These are phyloP conservation scores for Pantherophis alleghaniensis DNA, from an alignment of 2,797 vertebrate species.

Conservation along the genomic window DNA sequence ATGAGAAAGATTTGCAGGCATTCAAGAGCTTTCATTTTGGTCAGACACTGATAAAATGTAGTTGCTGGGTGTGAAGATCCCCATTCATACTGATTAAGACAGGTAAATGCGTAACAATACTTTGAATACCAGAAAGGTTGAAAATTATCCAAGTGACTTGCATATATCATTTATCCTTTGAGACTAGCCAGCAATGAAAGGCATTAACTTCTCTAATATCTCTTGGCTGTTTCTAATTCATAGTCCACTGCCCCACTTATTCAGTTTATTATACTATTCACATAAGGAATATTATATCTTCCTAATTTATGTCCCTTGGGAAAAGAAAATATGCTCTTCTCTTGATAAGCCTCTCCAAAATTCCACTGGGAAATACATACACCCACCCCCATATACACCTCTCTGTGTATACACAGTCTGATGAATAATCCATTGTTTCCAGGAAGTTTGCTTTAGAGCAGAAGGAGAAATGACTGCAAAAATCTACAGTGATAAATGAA, in stretches of 20 bases:
- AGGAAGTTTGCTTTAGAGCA: background rate
- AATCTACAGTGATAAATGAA: background rate
- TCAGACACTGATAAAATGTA: background rate
- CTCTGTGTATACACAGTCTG: background rate
- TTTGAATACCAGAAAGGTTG: background rate
- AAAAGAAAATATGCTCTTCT: background rate
- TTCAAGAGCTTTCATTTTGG: background rate
- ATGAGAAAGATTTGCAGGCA: background rate
- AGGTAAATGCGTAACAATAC: background rate
- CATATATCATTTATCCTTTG: background rate
- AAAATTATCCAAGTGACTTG: background rate
- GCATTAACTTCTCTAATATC: background rate
- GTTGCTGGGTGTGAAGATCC: background rate
- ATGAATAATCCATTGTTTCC: background rate
- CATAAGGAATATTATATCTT: background rate
- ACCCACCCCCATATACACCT: background rate
- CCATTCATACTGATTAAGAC: background rate
- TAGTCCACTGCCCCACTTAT: background rate
- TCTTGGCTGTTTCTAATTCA: background rate
- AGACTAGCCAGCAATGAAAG: background rate
- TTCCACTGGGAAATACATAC: background rate
- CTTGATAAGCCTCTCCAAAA: background rate
- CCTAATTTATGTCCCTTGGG: background rate
- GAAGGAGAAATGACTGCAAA: background rate
- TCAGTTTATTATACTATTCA: background rate